Percentiles rank a stretch among this genome's conserved stretches.
Conservation (phyloP, 2,797 vertebrate species). For the Petrocephalus sullivani region DNA sequence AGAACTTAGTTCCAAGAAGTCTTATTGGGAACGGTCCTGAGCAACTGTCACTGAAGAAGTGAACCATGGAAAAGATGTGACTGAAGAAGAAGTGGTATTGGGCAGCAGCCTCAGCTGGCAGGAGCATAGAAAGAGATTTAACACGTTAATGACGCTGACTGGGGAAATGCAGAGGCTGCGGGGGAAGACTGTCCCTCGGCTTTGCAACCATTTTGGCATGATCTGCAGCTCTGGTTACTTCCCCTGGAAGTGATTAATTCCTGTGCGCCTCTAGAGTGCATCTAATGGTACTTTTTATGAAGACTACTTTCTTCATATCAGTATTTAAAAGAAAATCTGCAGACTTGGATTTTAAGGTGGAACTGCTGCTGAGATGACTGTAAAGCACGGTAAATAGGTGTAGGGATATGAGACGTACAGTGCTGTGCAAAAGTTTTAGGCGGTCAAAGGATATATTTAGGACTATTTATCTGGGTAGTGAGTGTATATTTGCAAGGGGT, state of each 20-base stretch:
- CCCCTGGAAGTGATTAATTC: not conserved
- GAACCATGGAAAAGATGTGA: not conserved
- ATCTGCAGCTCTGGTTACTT: not conserved
- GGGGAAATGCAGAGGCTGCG: not conserved
- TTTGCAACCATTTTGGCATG: too few relatives aligned
- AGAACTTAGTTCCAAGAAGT: not conserved
- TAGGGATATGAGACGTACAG: not conserved
- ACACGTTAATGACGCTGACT: not conserved
- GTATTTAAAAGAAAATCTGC: not conserved
- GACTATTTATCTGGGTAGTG: not conserved
- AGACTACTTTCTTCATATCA: not conserved
- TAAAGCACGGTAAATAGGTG: not conserved
- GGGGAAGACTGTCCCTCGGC: not conserved
- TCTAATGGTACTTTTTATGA: not conserved
- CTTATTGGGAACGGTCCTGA: not conserved
- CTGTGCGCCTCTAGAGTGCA: not conserved
- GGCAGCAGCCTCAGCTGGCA: constrained; percentile 23
- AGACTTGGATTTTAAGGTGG: not conserved
- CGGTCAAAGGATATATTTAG: not conserved
- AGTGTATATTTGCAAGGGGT: not conserved
- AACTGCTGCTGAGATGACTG: not conserved
- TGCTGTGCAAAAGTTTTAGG: not conserved
- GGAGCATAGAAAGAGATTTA: constrained; percentile 9
- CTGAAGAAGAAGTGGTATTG: constrained; percentile 6
- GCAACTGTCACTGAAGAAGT: not conserved